Evolutionary conservation across 2,888 invertebrate species (phyloP).

Genomic region (Muschampia plurimacula): DNA sequence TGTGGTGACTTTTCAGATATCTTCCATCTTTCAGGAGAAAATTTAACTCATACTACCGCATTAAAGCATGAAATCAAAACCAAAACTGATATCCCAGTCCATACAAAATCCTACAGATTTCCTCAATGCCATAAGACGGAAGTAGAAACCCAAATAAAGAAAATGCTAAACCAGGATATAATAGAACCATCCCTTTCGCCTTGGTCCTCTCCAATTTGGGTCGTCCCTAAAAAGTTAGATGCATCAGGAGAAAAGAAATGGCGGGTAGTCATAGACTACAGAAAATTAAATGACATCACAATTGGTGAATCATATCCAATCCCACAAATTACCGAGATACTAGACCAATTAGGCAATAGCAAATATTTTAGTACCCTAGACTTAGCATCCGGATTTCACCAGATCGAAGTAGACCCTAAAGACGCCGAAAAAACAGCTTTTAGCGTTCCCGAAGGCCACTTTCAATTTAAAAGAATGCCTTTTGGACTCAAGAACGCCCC

Average conservation of each 20-base stretch:
- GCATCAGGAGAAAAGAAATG: not conserved
- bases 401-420: not conserved
- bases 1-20: not conserved
- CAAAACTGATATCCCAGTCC: not conserved
- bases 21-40: not conserved
- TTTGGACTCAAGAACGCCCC: conserved; percentile 2
- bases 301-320: conserved; percentile 42
- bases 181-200: conserved; percentile 4
- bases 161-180: not conserved
- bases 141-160: not conserved
- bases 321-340: conserved; percentile 42
- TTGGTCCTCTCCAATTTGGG: conserved; percentile 9
- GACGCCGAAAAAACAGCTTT: not conserved
- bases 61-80: not conserved
- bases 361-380: conserved; percentile 48
- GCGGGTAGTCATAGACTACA: conserved; percentile 39
- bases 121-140: conserved; percentile 2
- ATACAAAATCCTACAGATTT: conserved; percentile 2
- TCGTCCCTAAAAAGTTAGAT: not conserved
- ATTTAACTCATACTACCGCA: not conserved
- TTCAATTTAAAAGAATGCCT: conserved; percentile 1
- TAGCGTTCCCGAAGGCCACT: not conserved
- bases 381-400: conserved; percentile 8
- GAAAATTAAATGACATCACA: conserved; percentile 43
- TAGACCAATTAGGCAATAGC: conserved; percentile 45